A percentile compares a stretch with the other conserved stretches of the same genome.
Evolutionary conservation across 2,888 invertebrate genomes (phyloP).

Genomic region (Pollenia griseotomentosa): DNA sequence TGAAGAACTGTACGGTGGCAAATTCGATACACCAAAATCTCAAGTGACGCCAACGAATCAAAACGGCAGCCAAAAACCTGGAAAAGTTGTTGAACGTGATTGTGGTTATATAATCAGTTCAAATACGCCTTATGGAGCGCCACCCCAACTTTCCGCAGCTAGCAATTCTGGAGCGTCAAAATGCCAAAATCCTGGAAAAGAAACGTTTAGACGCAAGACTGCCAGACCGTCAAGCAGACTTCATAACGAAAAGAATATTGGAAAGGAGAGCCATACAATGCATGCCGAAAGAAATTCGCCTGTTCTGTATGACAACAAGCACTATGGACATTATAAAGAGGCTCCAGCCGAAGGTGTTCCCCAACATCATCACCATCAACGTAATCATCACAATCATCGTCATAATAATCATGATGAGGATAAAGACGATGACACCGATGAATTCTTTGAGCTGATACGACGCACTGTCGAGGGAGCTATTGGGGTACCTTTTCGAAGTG

Average conservation of each 20-base stretch:
- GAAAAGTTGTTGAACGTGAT: conserved; percentile 16
- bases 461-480: conserved; percentile 81
- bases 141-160: neutral
- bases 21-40: conserved; percentile 76
- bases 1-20: conserved; percentile 80
- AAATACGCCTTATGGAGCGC: conserved; percentile 52
- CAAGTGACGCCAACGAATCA: conserved; percentile 55
- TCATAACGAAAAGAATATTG: conserved; percentile 47
- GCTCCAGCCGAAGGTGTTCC: neutral
- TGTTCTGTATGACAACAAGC: conserved; percentile 67
- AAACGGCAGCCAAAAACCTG: conserved; percentile 23
- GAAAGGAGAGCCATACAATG: conserved; percentile 53
- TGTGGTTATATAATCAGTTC: conserved; percentile 72
- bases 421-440: conserved; percentile 82
- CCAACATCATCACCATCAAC: conserved; percentile 59
- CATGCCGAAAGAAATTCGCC: conserved; percentile 60
- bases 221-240: conserved; percentile 54
- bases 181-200: conserved; percentile 5
- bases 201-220: conserved; percentile 67
- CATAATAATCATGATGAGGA: conserved; percentile 75
- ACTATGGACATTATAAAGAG: conserved; percentile 39
- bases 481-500: conserved; percentile 75
- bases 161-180: conserved; percentile 7
- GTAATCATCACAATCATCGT: conserved; percentile 33
- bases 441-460: conserved; percentile 81